Evolutionary conservation across 2,797 vertebrate genomes (phyloP).

Genomic region (Hemitrygon akajei): DNA sequence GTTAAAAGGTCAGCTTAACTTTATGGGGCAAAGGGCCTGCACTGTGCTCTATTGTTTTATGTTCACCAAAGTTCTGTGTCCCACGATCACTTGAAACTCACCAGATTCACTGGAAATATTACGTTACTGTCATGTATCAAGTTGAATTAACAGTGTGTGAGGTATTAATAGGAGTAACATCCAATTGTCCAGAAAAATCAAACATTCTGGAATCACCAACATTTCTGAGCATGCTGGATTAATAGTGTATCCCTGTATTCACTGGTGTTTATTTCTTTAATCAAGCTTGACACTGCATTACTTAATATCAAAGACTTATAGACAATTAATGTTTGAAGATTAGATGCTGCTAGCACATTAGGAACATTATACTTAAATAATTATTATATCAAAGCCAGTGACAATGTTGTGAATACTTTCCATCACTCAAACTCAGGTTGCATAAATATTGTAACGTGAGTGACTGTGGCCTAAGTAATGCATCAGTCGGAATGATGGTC

Average conservation of each 20-base stretch:
- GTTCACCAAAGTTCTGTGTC: too few species aligned
- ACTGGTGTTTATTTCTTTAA: neutral
- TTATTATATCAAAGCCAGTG: neutral
- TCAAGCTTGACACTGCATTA: neutral
- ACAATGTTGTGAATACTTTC: neutral
- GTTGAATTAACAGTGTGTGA: too few species aligned
- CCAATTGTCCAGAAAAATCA: too few species aligned
- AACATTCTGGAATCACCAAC: too few species aligned
- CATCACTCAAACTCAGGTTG: neutral
- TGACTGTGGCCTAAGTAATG: neutral
- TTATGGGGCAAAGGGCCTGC: too few species aligned
- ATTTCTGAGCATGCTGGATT: too few species aligned
- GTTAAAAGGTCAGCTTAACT: too few species aligned
- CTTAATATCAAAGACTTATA: neutral
- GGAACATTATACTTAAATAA: neutral
- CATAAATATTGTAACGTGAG: neutral
- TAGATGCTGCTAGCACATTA: neutral
- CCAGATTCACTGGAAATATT: too few species aligned
- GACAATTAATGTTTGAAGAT: neutral
- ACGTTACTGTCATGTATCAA: too few species aligned
- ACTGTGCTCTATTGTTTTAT: too few species aligned
- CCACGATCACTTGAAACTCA: too few species aligned
- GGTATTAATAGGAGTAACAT: too few species aligned
- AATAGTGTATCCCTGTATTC: neutral
- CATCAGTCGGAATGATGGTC: neutral